A percentile compares a stretch with the other conserved stretches of the same genome.
Conservation (phyloP, 2,888 invertebrate genomes). For the Philonicus albiceps region DNA sequence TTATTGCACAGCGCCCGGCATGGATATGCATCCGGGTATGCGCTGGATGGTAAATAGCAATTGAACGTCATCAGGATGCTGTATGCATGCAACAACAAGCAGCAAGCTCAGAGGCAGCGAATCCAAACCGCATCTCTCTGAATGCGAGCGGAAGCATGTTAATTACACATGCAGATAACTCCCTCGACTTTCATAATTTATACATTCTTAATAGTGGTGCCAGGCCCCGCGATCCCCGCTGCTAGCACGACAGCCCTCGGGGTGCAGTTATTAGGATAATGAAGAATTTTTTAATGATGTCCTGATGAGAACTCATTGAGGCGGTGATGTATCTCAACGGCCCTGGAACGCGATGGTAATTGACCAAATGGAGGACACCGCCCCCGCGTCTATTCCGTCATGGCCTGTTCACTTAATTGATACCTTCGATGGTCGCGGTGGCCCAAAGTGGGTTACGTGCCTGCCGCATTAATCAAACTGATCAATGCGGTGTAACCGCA, state of each 20-base stretch:
- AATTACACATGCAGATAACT: slow-evolving; percentile 31
- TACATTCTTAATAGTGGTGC: slow-evolving; percentile 24
- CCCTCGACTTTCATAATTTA: slow-evolving; percentile 32
- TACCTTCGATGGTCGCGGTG: neutral
- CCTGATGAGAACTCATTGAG: slow-evolving; percentile 20
- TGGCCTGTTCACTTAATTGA: neutral
- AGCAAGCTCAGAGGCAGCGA: neutral
- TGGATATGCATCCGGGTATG: neutral
- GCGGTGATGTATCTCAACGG: neutral
- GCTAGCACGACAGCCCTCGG: neutral
- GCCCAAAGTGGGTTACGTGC: neutral
- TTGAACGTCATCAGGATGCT: slow-evolving; percentile 4
- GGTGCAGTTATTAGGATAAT: slow-evolving; percentile 38
- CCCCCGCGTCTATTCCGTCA: neutral
- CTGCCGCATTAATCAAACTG: slow-evolving; percentile 18
- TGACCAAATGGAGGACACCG: neutral
- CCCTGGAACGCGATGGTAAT: neutral
- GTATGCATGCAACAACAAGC: slow-evolving; percentile 1
- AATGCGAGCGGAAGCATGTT: slow-evolving; percentile 12
- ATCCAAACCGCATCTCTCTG: neutral
- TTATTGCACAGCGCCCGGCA: neutral
- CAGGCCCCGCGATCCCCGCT: neutral
- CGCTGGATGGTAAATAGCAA: slow-evolving; percentile 8
- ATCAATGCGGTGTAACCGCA: neutral
- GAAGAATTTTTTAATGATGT: slow-evolving; percentile 35